Evolutionary conservation across 2,113 vertebrate species (phyloP).

Genomic region (Litocranius walleri): DNA sequence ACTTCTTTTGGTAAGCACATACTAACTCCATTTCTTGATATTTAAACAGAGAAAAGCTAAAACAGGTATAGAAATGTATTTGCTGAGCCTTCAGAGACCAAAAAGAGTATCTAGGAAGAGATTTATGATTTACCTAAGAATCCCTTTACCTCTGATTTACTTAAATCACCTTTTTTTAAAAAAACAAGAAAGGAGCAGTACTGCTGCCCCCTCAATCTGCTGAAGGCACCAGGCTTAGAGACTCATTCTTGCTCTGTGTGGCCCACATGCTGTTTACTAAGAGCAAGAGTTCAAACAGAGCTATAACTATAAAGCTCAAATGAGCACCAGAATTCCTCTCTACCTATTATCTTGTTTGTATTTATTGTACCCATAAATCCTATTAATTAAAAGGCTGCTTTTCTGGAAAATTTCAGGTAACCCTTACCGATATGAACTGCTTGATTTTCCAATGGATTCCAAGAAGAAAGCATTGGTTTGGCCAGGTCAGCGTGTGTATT

Average conservation of each 20-base stretch:
- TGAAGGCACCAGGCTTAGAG: not conserved
- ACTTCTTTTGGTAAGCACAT: not conserved
- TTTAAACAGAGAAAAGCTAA: not conserved
- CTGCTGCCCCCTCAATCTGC: not conserved
- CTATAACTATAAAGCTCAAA: not conserved
- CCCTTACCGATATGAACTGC: constrained; percentile 82
- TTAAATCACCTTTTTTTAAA: not conserved
- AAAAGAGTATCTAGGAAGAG: not conserved
- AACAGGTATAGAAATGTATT: not conserved
- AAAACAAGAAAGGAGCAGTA: not conserved
- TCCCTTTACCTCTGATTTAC: not conserved
- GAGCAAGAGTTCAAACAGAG: not conserved
- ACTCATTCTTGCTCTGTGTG: not conserved
- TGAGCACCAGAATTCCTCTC: not conserved
- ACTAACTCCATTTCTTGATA: not conserved
- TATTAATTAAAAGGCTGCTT: not conserved
- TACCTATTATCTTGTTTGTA: not conserved
- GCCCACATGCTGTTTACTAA: not conserved
- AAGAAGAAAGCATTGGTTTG: constrained; percentile 75
- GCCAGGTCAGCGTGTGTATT: constrained; percentile 77
- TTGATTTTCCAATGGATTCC: constrained; percentile 71
- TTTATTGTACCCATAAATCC: not conserved
- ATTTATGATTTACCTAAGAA: not conserved
- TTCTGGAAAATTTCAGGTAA: constrained; percentile 72
- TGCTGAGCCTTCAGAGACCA: not conserved